Percentiles rank a stretch among this genome's conserved stretches.
phyloP scores from a whole-genome alignment of 2,888 invertebrate genomes.

The Gortyna flavago region DNA sequence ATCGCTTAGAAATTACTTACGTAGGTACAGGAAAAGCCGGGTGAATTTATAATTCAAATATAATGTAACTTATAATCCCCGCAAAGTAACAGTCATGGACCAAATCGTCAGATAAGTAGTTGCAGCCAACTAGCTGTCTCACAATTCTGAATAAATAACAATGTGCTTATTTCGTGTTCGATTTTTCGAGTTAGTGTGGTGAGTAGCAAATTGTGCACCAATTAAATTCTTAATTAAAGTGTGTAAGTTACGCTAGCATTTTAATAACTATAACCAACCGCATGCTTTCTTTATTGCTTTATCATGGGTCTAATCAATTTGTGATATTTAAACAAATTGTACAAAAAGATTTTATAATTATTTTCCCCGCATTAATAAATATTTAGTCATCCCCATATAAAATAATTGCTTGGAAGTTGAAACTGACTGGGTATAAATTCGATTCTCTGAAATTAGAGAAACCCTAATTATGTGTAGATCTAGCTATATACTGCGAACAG shows the following conservation, averaged over 20 bases:
- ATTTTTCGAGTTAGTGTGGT: neutral
- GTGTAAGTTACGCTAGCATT: constrained; percentile 11
- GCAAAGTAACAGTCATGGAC: constrained; percentile 9
- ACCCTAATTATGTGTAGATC: neutral
- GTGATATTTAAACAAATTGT: neutral
- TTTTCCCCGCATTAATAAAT: neutral
- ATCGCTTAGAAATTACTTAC: neutral
- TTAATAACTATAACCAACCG: constrained; percentile 11
- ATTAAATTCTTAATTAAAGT: too few relatives aligned
- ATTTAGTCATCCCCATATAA: neutral
- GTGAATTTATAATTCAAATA: neutral
- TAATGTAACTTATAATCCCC: neutral
- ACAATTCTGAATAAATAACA: neutral
- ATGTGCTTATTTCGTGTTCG: neutral
- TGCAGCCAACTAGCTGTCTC: neutral
- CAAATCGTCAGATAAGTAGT: neutral
- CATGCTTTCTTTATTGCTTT: constrained; percentile 9
- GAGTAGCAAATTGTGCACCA: too few relatives aligned
- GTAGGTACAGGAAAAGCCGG: neutral
- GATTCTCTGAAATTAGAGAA: neutral
- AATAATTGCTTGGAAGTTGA: neutral
- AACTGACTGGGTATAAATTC: neutral
- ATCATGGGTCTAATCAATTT: neutral
- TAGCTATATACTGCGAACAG: neutral
- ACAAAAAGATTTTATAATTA: neutral